A percentile compares a stretch with the other conserved stretches of the same genome.
These are phyloP conservation scores for Eupithecia abbreviata DNA, from an alignment of 2,888 invertebrate species.

Conservation along the genomic window DNA sequence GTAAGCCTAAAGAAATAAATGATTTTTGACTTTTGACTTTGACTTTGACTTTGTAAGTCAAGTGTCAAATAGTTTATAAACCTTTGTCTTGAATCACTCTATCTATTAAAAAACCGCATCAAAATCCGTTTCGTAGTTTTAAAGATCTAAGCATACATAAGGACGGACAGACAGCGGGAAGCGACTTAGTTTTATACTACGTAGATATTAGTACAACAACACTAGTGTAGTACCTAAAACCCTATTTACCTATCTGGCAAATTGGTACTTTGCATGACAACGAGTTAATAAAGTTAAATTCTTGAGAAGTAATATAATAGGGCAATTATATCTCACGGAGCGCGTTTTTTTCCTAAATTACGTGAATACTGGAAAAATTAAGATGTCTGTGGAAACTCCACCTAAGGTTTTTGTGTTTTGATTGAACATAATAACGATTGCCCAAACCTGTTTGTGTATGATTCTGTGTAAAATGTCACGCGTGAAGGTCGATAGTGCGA, in stretches of 20 bases:
- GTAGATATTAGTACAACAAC: not conserved
- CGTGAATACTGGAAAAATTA: not conserved
- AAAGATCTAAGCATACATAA: too few species aligned
- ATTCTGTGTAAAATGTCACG: constrained; percentile 63
- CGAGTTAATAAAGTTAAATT: not conserved
- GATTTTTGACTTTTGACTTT: too few species aligned
- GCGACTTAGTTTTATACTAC: too few species aligned
- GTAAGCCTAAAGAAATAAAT: too few species aligned
- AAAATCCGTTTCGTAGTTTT: too few species aligned
- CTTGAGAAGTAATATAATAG: not conserved
- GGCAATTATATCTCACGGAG: not conserved
- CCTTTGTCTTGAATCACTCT: too few species aligned
- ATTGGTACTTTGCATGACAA: not conserved
- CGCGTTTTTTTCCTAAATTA: constrained; percentile 7
- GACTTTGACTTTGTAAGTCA: too few species aligned
- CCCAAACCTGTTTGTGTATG: constrained; percentile 63
- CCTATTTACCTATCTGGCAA: not conserved
- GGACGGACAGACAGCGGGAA: too few species aligned
- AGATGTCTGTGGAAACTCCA: constrained; percentile 25
- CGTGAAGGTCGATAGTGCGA: constrained; percentile 66
- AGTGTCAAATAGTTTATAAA: too few species aligned
- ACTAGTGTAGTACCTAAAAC: not conserved
- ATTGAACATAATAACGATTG: constrained; percentile 46
- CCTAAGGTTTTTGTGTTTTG: constrained; percentile 45
- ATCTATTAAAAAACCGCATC: too few species aligned